Evolutionary conservation across 1,140 invertebrate genomes (phyloP).

Genomic region (Brachionus plicatilis): DNA sequence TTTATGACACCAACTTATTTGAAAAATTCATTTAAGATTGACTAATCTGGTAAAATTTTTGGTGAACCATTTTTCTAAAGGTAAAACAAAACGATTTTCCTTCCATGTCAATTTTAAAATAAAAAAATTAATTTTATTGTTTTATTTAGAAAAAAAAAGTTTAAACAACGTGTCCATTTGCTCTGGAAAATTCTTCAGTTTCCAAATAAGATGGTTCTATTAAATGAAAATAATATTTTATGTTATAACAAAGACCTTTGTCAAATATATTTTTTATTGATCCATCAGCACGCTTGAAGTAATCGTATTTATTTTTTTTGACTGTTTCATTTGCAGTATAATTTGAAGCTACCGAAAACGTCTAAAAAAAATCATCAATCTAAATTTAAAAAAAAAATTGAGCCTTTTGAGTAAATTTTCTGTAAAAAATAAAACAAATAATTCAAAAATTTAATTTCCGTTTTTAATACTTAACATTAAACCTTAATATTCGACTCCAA

Average conservation of each 20-base stretch:
- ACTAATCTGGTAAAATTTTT: too few relatives aligned
- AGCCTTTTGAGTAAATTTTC: too few relatives aligned
- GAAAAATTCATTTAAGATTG: too few relatives aligned
- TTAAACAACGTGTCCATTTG: neutral
- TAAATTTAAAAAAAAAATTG: neutral
- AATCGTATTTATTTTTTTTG: conserved; percentile 29
- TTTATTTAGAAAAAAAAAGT: neutral
- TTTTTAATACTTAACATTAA: neutral
- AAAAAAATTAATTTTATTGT: neutral
- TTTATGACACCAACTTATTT: too few relatives aligned
- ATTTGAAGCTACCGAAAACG: neutral
- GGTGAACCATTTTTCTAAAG: too few relatives aligned
- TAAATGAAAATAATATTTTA: conserved; percentile 38
- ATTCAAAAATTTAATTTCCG: neutral
- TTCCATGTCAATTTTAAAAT: neutral
- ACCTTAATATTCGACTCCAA: too few relatives aligned
- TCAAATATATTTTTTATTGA: neutral
- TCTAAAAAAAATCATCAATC: neutral
- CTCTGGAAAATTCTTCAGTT: neutral
- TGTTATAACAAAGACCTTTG: conserved; percentile 14
- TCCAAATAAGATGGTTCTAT: conserved; percentile 23
- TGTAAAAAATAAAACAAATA: too few relatives aligned
- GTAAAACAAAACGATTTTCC: neutral
- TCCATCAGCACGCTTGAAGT: neutral
- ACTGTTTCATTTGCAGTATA: neutral